Evolutionary conservation across 2,113 vertebrate species (phyloP).

Genomic region (Chaenogobius annularis): DNA sequence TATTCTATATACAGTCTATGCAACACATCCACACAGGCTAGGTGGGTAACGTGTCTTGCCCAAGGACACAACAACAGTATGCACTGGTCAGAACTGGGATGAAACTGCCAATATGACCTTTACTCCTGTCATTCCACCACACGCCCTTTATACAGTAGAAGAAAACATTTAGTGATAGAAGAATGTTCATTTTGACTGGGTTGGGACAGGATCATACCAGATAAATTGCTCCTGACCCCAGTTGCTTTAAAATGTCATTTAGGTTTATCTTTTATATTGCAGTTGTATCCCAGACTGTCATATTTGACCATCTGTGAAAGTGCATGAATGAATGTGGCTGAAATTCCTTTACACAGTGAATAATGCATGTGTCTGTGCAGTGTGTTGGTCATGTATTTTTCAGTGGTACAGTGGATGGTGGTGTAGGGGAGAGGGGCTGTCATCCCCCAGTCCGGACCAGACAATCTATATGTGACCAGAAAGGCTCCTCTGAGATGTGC

Average conservation of each 20-base stretch:
- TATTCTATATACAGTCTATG: no score
- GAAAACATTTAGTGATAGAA: background rate
- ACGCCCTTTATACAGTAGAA: background rate
- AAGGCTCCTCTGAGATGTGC: conserved; percentile 58
- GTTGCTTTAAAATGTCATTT: background rate
- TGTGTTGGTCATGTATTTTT: conserved; percentile 1
- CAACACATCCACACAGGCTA: background rate
- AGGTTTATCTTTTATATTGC: background rate
- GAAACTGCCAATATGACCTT: background rate
- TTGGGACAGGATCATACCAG: background rate
- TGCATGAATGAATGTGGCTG: conserved; percentile 5
- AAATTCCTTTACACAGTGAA: conserved; percentile 10
- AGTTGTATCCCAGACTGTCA: background rate
- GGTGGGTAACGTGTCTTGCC: background rate
- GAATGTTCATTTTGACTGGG: background rate
- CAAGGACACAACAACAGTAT: background rate
- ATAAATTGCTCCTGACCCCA: background rate
- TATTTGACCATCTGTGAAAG: background rate
- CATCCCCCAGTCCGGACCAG: conserved; percentile 34
- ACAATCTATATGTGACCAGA: conserved; percentile 59
- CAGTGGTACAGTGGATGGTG: background rate
- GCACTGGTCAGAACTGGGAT: background rate
- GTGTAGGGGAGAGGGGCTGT: conserved; percentile 24
- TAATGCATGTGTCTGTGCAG: background rate
- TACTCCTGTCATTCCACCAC: background rate